Base-by-base conservation (phyloP, 2,888 invertebrate species). In the Ichneumoninae sp. region DNA sequence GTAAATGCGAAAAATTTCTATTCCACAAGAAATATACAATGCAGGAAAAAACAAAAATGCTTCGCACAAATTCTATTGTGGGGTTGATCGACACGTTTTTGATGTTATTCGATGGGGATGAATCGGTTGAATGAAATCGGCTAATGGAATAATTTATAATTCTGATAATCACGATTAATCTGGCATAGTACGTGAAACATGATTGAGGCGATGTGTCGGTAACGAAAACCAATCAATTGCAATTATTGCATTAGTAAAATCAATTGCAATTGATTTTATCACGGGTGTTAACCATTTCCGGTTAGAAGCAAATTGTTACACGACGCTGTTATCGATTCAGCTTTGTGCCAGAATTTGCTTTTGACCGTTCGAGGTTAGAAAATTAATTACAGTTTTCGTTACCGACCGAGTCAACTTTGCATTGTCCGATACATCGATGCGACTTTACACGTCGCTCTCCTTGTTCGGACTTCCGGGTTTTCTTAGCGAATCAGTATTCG, bases 391-490 rank as follows among this genome's bases (percentile, higher is more conserved):
- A 44, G 44, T 44, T 44, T 44, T 44, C 13, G 44, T 44, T 44
- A 44, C 44, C 44, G 13, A 44, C 52, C 52, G n/a, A 52, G 6
- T 6, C 8, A 7, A 1, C 44, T 57, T 4, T 1, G 33, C 7
- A 60, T 26, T 30, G 60, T 60, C 60, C 1, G 16, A 30, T 10
- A 16, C 30, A 13, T 13, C 30, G 1, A 19, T 52, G 19, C 54
- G 26, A 66, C 1, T 83, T 86, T 88, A 93, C 40, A 93, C 93
- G 80, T 92, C 91, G 85, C 93, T 93, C 85, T 93, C 92, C 91
- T 91, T 93, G 72, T 88, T 90, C 7, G 91, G 90, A 83, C 92
- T 92, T 65, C 88, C 91, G 40, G 92, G 69, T 85, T 91, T 91
- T 86, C 86, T 88, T 22, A 89, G 76, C 1, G 89, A 88, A 22